Evolutionary conservation across 37 sponge, comb jelly and placozoan species (phyloP).

Genomic region (Bolinopsis microptera): DNA sequence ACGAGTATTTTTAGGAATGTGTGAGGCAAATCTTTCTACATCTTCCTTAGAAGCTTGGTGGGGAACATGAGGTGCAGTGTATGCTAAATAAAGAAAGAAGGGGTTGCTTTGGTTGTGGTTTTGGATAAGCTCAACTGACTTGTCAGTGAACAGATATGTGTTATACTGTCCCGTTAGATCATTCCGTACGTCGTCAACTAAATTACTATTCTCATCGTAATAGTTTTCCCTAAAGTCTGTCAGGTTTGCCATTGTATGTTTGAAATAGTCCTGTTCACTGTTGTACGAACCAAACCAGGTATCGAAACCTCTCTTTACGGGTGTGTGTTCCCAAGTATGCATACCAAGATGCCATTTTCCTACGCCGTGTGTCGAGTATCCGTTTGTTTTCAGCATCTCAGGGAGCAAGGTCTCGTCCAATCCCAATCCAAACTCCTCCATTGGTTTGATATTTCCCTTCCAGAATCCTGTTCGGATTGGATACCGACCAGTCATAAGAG

Average conservation of each 20-base stretch:
- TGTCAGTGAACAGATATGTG: neutral
- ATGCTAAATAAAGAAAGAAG: neutral
- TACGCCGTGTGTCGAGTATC: neutral
- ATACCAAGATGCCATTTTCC: slow-evolving; percentile 35
- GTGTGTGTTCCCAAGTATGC: neutral
- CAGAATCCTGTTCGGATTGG: neutral
- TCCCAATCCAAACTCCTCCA: neutral
- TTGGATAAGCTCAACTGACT: neutral
- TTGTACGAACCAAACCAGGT: neutral
- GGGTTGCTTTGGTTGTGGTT: neutral
- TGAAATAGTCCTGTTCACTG: neutral
- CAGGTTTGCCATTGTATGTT: neutral
- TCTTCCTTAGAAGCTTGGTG: neutral
- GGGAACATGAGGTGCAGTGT: neutral
- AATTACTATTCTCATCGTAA: neutral
- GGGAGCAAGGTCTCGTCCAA: neutral
- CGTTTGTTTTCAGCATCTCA: slow-evolving; percentile 6
- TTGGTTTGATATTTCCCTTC: neutral
- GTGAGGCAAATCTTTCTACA: neutral
- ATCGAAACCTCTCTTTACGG: neutral
- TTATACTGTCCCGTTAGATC: slow-evolving; percentile 4
- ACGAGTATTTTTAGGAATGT: neutral
- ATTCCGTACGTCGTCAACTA: neutral
- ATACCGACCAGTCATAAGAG: slow-evolving; percentile 22
- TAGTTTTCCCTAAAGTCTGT: neutral